Percentiles rank a stretch among this genome's conserved stretches.
Conservation (phyloP, 37 sponge, comb jelly and placozoan species). For the Amphimedon queenslandica region DNA sequence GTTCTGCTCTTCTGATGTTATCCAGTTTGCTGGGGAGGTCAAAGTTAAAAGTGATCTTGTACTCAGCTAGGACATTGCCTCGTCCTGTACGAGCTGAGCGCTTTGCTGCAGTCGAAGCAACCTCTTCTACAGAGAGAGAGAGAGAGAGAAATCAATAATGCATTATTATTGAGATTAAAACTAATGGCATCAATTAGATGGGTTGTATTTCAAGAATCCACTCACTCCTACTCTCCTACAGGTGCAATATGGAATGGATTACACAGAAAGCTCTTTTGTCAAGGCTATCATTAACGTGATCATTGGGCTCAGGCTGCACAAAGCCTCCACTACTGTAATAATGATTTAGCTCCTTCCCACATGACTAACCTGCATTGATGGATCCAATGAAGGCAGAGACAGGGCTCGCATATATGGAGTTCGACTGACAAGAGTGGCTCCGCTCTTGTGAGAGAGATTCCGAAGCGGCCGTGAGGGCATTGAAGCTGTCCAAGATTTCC, state of each 20-base stretch:
- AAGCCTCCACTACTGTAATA: too few relatives aligned
- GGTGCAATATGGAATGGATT: too few relatives aligned
- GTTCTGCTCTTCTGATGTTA: conserved; percentile 31
- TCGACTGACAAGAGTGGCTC: conserved; percentile 21
- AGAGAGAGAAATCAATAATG: too few relatives aligned
- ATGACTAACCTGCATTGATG: conserved; percentile 5
- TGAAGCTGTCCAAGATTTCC: conserved; percentile 5
- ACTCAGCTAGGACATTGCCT: conserved; percentile 15
- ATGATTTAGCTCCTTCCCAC: too few relatives aligned
- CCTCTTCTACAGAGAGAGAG: neutral
- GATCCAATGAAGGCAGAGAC: conserved; percentile 35
- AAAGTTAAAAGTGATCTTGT: conserved; percentile 20
- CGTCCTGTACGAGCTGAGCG: too few relatives aligned
- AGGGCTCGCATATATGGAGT: conserved; percentile 47
- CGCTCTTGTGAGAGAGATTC: conserved; percentile 8
- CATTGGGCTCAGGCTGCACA: too few relatives aligned
- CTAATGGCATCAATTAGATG: too few relatives aligned
- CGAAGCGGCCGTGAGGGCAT: conserved; percentile 9
- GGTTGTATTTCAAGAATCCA: too few relatives aligned
- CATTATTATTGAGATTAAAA: neutral
- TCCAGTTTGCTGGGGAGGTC: conserved; percentile 10
- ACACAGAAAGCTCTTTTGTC: too few relatives aligned
- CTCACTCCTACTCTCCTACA: too few relatives aligned
- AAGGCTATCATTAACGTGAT: too few relatives aligned
- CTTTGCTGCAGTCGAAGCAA: neutral